A percentile compares a stretch with the other conserved stretches of the same genome.
These are phyloP conservation scores for Scaptomyza hsui DNA, from an alignment of 1,140 invertebrate genomes.

Conservation along the genomic window DNA sequence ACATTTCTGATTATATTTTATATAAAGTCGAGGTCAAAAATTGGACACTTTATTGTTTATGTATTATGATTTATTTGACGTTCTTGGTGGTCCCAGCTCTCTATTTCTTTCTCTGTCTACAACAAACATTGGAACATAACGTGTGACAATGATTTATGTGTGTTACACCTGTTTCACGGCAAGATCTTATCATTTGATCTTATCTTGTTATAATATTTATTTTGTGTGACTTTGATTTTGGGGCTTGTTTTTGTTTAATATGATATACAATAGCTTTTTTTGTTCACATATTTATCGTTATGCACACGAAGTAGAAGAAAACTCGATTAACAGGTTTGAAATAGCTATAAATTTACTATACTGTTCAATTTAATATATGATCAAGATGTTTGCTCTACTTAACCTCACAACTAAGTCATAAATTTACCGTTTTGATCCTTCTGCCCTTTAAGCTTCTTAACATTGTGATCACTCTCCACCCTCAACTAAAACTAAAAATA, in stretches of 20 bases:
- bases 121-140: conserved; percentile 47
- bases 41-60: background rate
- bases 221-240: conserved; percentile 4
- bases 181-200: conserved; percentile 54
- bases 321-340: no score
- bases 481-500: conserved; percentile 48
- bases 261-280: no score
- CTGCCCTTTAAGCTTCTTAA: conserved; percentile 14
- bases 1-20: no score
- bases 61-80: conserved; percentile 3
- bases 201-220: conserved; percentile 45
- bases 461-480: background rate
- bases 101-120: background rate
- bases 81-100: background rate
- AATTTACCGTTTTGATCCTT: conserved; percentile 20
- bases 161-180: conserved; percentile 48
- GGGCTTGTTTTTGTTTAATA: background rate
- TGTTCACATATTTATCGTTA: no score
- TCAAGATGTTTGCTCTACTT: background rate
- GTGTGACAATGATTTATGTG: conserved; percentile 69
- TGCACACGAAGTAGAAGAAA: no score
- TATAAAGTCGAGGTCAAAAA: no score
- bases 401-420: conserved; percentile 5
- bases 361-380: no score
- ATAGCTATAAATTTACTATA: no score